These are phyloP conservation scores for Apostichopus japonicus DNA, from an alignment of 35 echinoderm and acorn worm genomes.

Conservation along the genomic window DNA sequence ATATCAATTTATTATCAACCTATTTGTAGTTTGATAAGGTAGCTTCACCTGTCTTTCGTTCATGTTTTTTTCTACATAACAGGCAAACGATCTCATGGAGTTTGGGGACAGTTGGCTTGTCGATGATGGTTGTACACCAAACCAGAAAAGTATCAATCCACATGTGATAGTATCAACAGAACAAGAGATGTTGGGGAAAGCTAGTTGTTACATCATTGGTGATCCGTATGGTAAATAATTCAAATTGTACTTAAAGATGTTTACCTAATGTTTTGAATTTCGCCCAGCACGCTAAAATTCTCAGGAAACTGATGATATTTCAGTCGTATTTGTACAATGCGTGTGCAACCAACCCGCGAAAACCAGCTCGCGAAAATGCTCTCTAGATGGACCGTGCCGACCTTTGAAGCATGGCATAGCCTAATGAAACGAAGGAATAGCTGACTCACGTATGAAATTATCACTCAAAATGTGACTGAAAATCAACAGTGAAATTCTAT, in stretches of 20 bases:
- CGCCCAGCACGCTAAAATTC: no score
- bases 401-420: no score
- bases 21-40: neutral
- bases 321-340: no score
- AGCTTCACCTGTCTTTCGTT: neutral
- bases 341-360: no score
- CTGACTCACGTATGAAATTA: no score
- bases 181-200: neutral
- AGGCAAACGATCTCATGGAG: neutral
- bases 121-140: neutral
- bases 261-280: no score
- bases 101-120: neutral
- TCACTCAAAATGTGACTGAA: no score
- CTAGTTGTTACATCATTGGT: neutral
- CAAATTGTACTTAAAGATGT: neutral
- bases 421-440: no score
- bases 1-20: neutral
- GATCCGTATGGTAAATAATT: neutral
- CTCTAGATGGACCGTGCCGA: no score
- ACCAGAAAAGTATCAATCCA: neutral
- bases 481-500: no score
- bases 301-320: no score
- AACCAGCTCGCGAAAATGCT: no score
- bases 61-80: neutral
- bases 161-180: neutral